Evolutionary conservation across 2,113 vertebrate genomes (phyloP).

Genomic region (Vimba vimba): DNA sequence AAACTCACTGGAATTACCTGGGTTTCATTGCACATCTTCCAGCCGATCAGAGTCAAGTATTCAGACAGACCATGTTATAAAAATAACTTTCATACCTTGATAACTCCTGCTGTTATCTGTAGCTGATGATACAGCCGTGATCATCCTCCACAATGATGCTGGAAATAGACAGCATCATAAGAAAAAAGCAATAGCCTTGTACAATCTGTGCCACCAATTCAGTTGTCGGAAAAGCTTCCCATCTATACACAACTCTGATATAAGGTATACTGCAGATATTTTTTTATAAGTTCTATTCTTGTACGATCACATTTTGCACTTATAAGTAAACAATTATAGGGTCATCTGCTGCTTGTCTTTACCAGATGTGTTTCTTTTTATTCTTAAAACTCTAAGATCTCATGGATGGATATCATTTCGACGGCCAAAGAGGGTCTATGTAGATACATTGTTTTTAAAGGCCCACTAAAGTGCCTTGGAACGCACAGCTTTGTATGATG

Average conservation of each 20-base stretch:
- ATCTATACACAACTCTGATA: background rate
- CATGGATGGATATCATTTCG: background rate
- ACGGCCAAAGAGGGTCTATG: conserved; percentile 24
- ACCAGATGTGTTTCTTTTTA: background rate
- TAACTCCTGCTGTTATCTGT: background rate
- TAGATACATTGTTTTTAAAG: background rate
- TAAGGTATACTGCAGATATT: background rate
- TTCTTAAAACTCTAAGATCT: background rate
- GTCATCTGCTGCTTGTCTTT: background rate
- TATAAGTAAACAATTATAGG: background rate
- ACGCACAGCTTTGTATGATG: too few relatives aligned
- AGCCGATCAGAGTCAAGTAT: too few relatives aligned
- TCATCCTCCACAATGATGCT: background rate
- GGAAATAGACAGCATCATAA: background rate
- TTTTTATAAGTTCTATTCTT: background rate
- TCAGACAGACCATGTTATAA: background rate
- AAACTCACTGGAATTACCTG: too few relatives aligned
- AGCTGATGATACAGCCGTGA: background rate
- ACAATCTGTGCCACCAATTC: background rate
- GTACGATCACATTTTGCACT: background rate
- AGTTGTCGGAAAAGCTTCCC: background rate
- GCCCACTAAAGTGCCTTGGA: too few relatives aligned
- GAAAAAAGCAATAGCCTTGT: background rate
- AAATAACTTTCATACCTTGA: background rate
- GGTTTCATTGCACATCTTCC: too few relatives aligned